A percentile compares a stretch with the other conserved stretches of the same genome.
Evolutionary conservation across 2,113 vertebrate genomes (phyloP).

Genomic region (Aspidoscelis tigris): DNA sequence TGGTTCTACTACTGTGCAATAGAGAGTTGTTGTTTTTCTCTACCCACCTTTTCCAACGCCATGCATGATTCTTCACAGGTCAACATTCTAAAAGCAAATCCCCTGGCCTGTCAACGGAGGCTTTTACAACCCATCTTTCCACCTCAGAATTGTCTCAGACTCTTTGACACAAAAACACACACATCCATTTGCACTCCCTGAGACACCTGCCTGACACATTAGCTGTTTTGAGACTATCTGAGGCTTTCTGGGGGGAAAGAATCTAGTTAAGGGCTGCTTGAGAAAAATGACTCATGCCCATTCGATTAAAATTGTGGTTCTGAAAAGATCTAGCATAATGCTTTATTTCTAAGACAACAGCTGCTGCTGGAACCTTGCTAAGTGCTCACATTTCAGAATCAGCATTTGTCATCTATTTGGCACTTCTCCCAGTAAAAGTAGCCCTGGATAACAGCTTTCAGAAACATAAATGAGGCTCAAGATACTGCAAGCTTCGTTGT

Average conservation of each 20-base stretch:
- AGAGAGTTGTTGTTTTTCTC: too few relatives aligned
- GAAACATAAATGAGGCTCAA: neutral
- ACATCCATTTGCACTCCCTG: neutral
- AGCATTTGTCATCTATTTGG: constrained; percentile 28
- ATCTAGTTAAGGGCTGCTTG: constrained; percentile 33
- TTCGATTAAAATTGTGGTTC: constrained; percentile 38
- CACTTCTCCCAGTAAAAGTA: constrained; percentile 20
- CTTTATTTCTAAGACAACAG: constrained; percentile 52
- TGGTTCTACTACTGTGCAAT: too few relatives aligned
- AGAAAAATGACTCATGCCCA: constrained; percentile 10
- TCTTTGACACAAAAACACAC: neutral
- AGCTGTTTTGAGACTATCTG: neutral
- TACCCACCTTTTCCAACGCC: too few relatives aligned
- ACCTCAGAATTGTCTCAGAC: neutral
- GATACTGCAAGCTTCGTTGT: neutral
- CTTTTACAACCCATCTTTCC: too few relatives aligned
- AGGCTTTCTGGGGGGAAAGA: constrained; percentile 13
- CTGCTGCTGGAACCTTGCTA: constrained; percentile 32
- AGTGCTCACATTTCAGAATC: neutral
- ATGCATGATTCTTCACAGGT: neutral
- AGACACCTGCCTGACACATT: constrained; percentile 24
- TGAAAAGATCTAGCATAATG: neutral
- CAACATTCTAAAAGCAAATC: neutral
- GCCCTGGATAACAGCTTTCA: constrained; percentile 19
- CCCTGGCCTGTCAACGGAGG: neutral